These are phyloP conservation scores for Ceyx erithaca DNA, from an alignment of 2,797 vertebrate genomes.

Conservation along the genomic window DNA sequence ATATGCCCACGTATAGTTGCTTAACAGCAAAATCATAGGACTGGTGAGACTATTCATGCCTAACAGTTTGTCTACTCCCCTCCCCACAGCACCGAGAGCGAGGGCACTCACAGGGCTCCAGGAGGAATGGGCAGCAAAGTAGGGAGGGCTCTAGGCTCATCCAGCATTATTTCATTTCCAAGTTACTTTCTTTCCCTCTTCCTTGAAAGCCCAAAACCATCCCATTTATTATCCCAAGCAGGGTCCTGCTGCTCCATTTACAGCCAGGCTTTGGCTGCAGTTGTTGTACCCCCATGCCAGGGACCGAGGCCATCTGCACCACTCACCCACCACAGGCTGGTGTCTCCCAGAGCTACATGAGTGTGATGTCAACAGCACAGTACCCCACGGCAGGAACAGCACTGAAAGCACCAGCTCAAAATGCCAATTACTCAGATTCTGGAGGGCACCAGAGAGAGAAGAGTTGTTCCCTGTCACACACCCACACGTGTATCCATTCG, in stretches of 20 bases:
- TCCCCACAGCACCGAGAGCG: fast-evolving
- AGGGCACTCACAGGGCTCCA: not conserved
- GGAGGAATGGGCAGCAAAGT: fast-evolving
- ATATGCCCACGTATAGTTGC: too few relatives aligned
- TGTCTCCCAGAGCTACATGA: not conserved
- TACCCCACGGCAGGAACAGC: not conserved
- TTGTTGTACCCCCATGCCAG: not conserved
- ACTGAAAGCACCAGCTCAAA: not conserved
- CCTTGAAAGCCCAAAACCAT: not conserved
- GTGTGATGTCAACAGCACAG: not conserved
- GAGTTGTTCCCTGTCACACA: not conserved
- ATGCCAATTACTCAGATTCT: not conserved
- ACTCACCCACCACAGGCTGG: fast-evolving
- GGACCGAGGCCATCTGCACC: not conserved
- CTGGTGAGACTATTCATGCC: too few relatives aligned
- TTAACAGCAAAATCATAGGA: too few relatives aligned
- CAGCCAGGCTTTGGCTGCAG: not conserved
- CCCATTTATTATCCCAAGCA: not conserved
- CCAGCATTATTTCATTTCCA: not conserved
- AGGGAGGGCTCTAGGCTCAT: fast-evolving
- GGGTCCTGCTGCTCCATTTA: not conserved
- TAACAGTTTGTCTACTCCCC: too few relatives aligned
- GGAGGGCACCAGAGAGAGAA: fast-evolving
- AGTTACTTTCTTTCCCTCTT: not conserved
- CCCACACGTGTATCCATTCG: fast-evolving